Base-by-base conservation (phyloP, 30 jellyfish, hydroid and myxozoan species). In the Chrysaora quinquecirrha region DNA sequence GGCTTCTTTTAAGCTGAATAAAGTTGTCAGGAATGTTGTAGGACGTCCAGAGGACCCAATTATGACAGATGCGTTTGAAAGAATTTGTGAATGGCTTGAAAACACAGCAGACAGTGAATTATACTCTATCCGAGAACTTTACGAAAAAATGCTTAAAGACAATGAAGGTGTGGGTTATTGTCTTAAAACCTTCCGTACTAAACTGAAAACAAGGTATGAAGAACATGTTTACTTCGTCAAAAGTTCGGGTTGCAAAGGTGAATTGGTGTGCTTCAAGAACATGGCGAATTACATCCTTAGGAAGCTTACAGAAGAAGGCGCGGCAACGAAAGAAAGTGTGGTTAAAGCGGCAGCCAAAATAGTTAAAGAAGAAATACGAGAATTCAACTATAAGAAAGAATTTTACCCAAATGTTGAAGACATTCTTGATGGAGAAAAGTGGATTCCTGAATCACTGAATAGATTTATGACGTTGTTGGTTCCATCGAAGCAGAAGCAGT, bases 241-340 rank as follows among this genome's bases (percentile, higher is more conserved):
- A 16, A n/a, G 23, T 16, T 47, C 89, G 1, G 88, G 88, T 21
- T 75, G 73, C 0, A 48, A 19, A 23, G n/a, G 71, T 19, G 48
- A 72, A 16, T 25, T 87, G 25, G 56, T 87, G 56, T 78, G 89
- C 71, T 87, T 87, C 73, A 80, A 72, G 87, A 58, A 87, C 16
- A 87, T 87, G 94, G 85, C 79, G 22, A 43, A 62, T 58, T 65
- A 30, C 31, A 31, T 68, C 12, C 23, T 85, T 48, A 46, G 29
- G 20, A 49, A 77, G 48, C 6, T 3, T 6, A 49, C 11, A 16
- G 73, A 76, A 43, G 81, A 77, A 30, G 27, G 19, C 12, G 68
- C 4, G 19, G 68, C 9, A 52, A 75, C 75, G 56, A 77, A 35
- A 33, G 90, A 77, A 29, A 48, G 56, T 20, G 43, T 67, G 1